Conservation (phyloP, 1,140 invertebrate genomes). For the Calephelis nemesis region DNA sequence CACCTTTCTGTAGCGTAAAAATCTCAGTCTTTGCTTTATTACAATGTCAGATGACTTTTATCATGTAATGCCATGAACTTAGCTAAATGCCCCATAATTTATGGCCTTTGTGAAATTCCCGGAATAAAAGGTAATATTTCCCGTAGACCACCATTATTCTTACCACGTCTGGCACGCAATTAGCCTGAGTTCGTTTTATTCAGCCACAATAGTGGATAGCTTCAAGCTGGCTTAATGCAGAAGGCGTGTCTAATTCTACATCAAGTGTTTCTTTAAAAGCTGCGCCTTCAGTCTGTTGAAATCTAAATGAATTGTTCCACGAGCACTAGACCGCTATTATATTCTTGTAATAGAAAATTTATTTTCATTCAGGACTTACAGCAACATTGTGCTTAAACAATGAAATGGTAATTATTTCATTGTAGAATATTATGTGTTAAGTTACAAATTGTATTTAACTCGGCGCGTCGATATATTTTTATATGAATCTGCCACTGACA, state of each 20-base stretch:
- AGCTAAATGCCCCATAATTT: background rate
- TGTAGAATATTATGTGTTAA: too few species aligned
- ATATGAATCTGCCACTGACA: too few species aligned
- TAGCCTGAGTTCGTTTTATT: constrained; percentile 27
- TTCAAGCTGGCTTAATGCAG: constrained; percentile 39
- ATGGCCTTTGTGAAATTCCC: background rate
- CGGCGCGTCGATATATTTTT: too few species aligned
- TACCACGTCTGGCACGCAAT: constrained; percentile 30
- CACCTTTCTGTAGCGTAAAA: too few species aligned
- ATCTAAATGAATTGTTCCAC: constrained; percentile 19
- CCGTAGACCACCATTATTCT: constrained; percentile 30
- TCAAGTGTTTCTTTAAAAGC: constrained; percentile 44
- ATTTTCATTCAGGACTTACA: background rate
- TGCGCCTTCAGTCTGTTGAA: constrained; percentile 24
- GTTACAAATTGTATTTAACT: too few species aligned
- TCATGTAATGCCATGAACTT: too few species aligned
- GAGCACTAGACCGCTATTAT: background rate
- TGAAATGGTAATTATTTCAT: background rate
- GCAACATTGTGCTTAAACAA: background rate
- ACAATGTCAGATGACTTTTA: too few species aligned
- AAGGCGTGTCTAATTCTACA: constrained; percentile 47
- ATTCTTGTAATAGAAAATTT: constrained; percentile 6
- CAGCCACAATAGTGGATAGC: constrained; percentile 23
- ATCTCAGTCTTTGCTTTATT: too few species aligned
- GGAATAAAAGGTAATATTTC: constrained; percentile 27